Evolutionary conservation across 2,888 invertebrate genomes (phyloP), one percentile per base, ranked within the genome.

Genomic region (Horisme vitalbata): DNA sequence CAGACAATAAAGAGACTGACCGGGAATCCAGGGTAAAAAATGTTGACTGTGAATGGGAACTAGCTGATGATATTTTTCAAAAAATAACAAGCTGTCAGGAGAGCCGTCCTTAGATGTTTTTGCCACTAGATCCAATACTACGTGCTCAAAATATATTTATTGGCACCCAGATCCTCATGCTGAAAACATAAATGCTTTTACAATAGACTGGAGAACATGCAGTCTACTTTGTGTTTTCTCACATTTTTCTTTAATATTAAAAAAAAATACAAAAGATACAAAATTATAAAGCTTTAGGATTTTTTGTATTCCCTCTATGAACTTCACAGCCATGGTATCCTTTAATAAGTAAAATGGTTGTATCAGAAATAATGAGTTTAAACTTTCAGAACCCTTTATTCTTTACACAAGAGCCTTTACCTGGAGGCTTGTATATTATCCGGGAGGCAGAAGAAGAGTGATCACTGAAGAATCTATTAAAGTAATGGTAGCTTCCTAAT

Each of bases 371-470:
- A n/a, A n/a, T n/a, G n/a, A 8, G 6, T 49, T 7, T 5, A 15
- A 15, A 10, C 9, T 3, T 38, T 49, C n/a, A 10, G 7, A 21
- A 27, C 26, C 39, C 14, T 9, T 14, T 11, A 28, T 6, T 15
- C 34, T 8, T 12, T 44, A 12, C 37, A 38, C 18, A 9, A 30
- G 6, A 27, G 27, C 10, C 31, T 54, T 54, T 52, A 49, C 49
- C 54, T 54, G 54, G 53, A 33, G 26, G 54, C 52, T 12, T 50
- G 39, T 23, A 28, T 32, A 24, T 45, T 53, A 45, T 55, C 45
- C 14, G 52, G 44, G n/a, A 15, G 26, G 44, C 57, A 8, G 2
- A 2, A 26, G 28, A 6, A 15, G 35, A 4, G 30, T 30, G 1
- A 10, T 49, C 4, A 43, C 46, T 7, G 13, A 12, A 6, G 23